phyloP scores from a whole-genome alignment of 1,140 invertebrate genomes.

The Drosophila pseudoobscura region DNA sequence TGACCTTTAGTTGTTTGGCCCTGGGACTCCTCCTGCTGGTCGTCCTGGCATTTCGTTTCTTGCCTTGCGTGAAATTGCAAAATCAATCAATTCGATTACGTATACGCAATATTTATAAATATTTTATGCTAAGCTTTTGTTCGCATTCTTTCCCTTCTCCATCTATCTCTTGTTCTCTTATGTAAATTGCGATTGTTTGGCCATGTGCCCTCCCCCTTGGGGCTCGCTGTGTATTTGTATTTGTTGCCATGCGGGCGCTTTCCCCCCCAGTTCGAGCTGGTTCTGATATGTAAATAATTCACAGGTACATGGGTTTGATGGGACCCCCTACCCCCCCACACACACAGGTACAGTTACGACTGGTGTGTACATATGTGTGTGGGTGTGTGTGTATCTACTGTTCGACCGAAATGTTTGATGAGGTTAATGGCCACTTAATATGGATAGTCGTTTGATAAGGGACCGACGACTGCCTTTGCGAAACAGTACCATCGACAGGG shows the following conservation, averaged over 20 bases:
- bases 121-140: constrained; percentile 69
- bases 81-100: constrained; percentile 79
- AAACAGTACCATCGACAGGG: too few species aligned
- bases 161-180: constrained; percentile 14
- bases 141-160: constrained; percentile 34
- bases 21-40: background rate
- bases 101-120: constrained; percentile 78
- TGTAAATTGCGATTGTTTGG: constrained; percentile 40
- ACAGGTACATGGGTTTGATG: constrained; percentile 10
- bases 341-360: too few species aligned
- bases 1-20: constrained; percentile 8
- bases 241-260: constrained; percentile 16
- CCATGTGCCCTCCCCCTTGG: background rate
- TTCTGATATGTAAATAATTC: constrained; percentile 66
- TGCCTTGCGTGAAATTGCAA: constrained; percentile 71
- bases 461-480: background rate
- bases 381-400: background rate
- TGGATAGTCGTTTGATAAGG: constrained; percentile 5
- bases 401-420: constrained; percentile 6
- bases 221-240: background rate
- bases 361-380: background rate
- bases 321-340: background rate
- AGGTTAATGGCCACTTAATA: constrained; percentile 22
- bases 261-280: constrained; percentile 15
- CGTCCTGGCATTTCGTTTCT: constrained; percentile 52